phyloP scores from a whole-genome alignment of 1,140 invertebrate genomes.

The Zaprionus lachaisei region DNA sequence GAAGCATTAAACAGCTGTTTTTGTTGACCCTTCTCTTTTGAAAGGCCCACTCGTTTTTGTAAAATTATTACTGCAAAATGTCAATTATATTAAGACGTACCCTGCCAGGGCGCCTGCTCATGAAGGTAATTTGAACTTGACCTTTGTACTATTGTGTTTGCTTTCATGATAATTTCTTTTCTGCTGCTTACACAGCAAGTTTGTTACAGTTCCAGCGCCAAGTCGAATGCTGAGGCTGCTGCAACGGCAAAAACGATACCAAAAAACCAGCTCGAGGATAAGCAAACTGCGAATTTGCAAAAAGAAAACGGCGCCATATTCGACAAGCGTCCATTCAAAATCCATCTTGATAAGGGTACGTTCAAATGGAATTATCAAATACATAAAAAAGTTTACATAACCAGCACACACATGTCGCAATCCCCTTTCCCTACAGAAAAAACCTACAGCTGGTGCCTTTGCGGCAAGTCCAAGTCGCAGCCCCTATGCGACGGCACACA shows the following conservation, averaged over 20 bases:
- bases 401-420: constrained; percentile 42
- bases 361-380: not conserved
- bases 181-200: constrained; percentile 33
- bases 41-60: not conserved
- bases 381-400: constrained; percentile 69
- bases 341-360: constrained; percentile 88
- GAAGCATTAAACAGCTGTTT: constrained; percentile 24
- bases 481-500: constrained; percentile 98
- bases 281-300: constrained; percentile 87
- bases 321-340: constrained; percentile 95
- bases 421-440: constrained; percentile 86
- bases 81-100: constrained; percentile 58
- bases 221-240: constrained; percentile 24
- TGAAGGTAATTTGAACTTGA: constrained; percentile 43
- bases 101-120: constrained; percentile 32
- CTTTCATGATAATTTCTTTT: not conserved
- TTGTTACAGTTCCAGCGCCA: constrained; percentile 49
- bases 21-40: not conserved
- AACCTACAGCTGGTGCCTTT: constrained; percentile 97
- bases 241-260: constrained; percentile 86
- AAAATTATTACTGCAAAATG: constrained; percentile 35
- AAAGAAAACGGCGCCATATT: constrained; percentile 90
- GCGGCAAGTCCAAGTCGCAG: constrained; percentile 95
- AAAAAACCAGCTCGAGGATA: constrained; percentile 87
- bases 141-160: not conserved